Evolutionary conservation across 92 coral and sea anemone genomes (phyloP).

Genomic region (Porites cylindrica): DNA sequence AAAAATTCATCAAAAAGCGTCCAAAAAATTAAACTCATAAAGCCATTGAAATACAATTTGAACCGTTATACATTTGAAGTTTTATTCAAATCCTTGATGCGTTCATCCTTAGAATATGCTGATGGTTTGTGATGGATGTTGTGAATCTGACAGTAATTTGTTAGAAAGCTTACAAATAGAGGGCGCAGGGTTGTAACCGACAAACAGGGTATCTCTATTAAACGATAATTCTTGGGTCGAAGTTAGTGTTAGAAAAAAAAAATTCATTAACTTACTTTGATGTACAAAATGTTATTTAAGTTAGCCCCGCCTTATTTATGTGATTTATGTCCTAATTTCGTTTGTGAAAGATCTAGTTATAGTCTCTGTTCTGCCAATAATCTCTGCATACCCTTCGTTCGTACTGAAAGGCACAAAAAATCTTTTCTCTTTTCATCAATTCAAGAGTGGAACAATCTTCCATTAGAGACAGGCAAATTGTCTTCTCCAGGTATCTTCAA

Average conservation of each 20-base stretch:
- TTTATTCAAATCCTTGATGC: no score
- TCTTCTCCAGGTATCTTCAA: neutral
- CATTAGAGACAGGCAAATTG: neutral
- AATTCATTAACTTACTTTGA: neutral
- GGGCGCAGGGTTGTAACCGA: no score
- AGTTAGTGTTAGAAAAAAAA: neutral
- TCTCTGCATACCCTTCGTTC: no score
- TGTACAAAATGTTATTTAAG: neutral
- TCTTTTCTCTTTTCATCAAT: no score
- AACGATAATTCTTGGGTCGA: neutral
- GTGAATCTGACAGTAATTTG: no score
- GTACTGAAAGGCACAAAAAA: no score
- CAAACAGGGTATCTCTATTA: neutral
- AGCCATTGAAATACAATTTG: neutral
- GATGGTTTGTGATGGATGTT: neutral
- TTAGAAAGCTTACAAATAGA: no score
- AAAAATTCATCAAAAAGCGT: neutral
- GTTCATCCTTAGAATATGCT: no score
- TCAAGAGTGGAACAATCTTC: neutral
- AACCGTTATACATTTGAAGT: no score
- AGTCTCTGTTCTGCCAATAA: no score
- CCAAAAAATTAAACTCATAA: conserved; percentile 1
- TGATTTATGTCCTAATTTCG: no score
- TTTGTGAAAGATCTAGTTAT: no score
- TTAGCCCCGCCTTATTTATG: neutral